phyloP scores from a whole-genome alignment of 2,888 invertebrate genomes.

The Himalopsyche tibetana region DNA sequence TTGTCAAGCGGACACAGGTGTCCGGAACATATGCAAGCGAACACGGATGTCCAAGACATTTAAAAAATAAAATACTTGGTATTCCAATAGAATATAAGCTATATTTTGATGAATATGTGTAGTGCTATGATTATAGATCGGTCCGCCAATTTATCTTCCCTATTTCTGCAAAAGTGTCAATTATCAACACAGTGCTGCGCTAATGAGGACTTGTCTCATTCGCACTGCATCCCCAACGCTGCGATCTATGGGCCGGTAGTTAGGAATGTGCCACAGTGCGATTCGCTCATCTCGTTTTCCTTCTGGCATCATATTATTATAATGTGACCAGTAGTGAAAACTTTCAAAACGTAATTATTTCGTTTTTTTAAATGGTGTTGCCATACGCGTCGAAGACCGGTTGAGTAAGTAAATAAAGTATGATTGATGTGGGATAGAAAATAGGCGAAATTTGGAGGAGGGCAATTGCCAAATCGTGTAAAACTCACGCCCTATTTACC shows the following conservation, averaged over 20 bases:
- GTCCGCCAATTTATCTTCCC: background rate
- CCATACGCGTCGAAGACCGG: background rate
- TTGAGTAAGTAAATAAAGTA: no score
- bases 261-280: background rate
- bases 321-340: background rate
- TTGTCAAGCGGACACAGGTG: no score
- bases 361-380: background rate
- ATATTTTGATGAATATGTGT: no score
- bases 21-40: no score
- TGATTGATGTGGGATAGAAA: no score
- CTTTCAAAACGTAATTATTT: background rate
- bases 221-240: constrained; percentile 1
- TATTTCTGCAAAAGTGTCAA: constrained; percentile 24
- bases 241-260: background rate
- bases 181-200: background rate
- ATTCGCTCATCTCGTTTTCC: background rate
- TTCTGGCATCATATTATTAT: background rate
- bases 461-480: no score
- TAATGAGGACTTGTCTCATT: constrained; percentile 49
- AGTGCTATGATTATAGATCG: background rate
- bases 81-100: no score
- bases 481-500: no score
- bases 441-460: no score
- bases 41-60: no score
- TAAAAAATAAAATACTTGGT: no score